Evolutionary conservation across 2,888 invertebrate genomes (phyloP).

Genomic region (Sinopyrophorus schimmeli): DNA sequence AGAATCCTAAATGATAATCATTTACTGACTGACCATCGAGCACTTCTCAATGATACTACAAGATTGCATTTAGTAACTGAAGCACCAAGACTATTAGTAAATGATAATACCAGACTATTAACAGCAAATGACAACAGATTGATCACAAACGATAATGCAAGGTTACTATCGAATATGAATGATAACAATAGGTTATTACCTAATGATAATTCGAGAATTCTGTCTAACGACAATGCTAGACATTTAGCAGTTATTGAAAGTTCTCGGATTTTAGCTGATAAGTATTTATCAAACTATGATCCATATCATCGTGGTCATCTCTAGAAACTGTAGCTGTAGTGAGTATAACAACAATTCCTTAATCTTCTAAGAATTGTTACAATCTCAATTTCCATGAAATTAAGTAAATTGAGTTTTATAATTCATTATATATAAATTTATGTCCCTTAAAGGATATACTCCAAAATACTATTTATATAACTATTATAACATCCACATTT

Average conservation of each 20-base stretch:
- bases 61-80: slow-evolving; percentile 49
- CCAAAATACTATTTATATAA: no score
- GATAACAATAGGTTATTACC: slow-evolving; percentile 42
- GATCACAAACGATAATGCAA: slow-evolving; percentile 39
- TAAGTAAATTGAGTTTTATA: no score
- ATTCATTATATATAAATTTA: no score
- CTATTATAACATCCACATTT: no score
- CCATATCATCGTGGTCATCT: slow-evolving; percentile 54
- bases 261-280: slow-evolving; percentile 52
- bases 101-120: slow-evolving; percentile 47
- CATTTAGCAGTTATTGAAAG: slow-evolving; percentile 51
- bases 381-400: no score
- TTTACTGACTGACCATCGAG: slow-evolving; percentile 41
- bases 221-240: slow-evolving; percentile 48
- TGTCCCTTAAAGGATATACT: no score
- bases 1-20: slow-evolving; percentile 40
- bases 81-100: slow-evolving; percentile 48
- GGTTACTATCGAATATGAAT: slow-evolving; percentile 46
- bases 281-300: slow-evolving; percentile 54
- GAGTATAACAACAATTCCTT: no score
- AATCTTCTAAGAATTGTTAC: no score
- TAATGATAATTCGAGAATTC: slow-evolving; percentile 44
- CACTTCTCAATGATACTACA: slow-evolving; percentile 41
- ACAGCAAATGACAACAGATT: slow-evolving; percentile 37
- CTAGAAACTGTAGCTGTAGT: slow-evolving; percentile 35